Evolutionary conservation across 2,797 vertebrate genomes (phyloP).

Genomic region (Periophthalmus magnuspinnatus): DNA sequence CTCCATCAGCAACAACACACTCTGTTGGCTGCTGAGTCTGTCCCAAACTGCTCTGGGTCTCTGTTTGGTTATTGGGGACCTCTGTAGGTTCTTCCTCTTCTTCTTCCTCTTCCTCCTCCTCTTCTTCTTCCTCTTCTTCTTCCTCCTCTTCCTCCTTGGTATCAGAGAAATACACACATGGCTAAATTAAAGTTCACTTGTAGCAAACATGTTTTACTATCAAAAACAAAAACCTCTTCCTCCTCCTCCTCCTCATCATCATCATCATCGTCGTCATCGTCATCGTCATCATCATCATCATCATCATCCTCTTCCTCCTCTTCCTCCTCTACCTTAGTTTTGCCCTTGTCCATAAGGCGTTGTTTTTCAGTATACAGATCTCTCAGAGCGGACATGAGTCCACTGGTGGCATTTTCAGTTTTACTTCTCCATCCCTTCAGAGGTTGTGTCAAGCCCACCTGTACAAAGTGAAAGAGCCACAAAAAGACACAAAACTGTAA

Average conservation of each 20-base stretch:
- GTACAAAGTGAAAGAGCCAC: neutral
- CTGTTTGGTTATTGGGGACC: conserved; percentile 63
- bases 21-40: conserved; percentile 52
- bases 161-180: neutral
- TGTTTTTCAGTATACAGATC: conserved; percentile 55
- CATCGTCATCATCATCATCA: conserved; percentile 26
- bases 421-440: conserved; percentile 55
- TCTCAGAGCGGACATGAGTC: conserved; percentile 48
- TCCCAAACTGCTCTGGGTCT: conserved; percentile 37
- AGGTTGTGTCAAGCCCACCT: conserved; percentile 60
- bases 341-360: conserved; percentile 51
- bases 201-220: neutral
- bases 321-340: conserved; percentile 42
- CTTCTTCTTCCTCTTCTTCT: neutral
- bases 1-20: conserved; percentile 69
- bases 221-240: conserved; percentile 59
- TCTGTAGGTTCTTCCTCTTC: conserved; percentile 59
- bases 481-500: neutral
- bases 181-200: neutral
- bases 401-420: conserved; percentile 25
- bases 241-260: conserved; percentile 50
- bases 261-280: conserved; percentile 28
- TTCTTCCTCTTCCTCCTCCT: conserved; percentile 23
- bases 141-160: conserved; percentile 25
- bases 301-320: conserved; percentile 41